Conservation (phyloP, 2,797 vertebrate species). For the Euphonia xanthogaster region DNA sequence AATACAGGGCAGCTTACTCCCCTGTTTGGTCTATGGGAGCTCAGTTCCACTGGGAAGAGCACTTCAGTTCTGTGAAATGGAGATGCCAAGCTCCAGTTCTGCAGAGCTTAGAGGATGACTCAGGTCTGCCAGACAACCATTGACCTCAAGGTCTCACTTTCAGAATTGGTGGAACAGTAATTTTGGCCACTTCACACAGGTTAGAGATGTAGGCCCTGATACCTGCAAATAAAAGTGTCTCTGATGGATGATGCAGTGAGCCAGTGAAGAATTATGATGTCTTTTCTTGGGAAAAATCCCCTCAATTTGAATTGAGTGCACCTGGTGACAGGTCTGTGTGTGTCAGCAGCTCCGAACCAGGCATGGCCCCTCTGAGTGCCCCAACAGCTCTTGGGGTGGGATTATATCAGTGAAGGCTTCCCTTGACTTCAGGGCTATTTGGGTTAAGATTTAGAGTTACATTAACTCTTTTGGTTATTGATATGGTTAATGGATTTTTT, state of each 20-base stretch:
- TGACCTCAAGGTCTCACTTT: not conserved
- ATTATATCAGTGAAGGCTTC: not conserved
- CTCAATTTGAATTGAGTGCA: not conserved
- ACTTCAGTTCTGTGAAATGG: not conserved
- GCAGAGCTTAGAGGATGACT: not conserved
- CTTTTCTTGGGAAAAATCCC: not conserved
- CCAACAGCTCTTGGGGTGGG: not conserved
- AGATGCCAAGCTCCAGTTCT: not conserved
- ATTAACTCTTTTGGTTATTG: not conserved
- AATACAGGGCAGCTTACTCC: not conserved
- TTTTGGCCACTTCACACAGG: not conserved
- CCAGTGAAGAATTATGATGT: not conserved
- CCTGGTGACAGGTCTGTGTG: fast-evolving
- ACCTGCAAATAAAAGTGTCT: not conserved
- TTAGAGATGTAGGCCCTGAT: not conserved
- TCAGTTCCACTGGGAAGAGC: not conserved
- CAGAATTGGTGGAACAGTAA: not conserved
- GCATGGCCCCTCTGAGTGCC: not conserved
- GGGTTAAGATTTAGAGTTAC: not conserved
- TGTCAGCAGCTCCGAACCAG: not conserved
- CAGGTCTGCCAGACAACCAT: not conserved
- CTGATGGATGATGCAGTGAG: not conserved
- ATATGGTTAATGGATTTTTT: not conserved
- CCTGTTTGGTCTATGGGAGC: not conserved
- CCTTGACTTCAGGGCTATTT: not conserved